A percentile compares a stretch with the other conserved stretches of the same genome.
These are phyloP conservation scores for Archivesica marissinica DNA, from an alignment of 1,140 invertebrate species.

Conservation along the genomic window DNA sequence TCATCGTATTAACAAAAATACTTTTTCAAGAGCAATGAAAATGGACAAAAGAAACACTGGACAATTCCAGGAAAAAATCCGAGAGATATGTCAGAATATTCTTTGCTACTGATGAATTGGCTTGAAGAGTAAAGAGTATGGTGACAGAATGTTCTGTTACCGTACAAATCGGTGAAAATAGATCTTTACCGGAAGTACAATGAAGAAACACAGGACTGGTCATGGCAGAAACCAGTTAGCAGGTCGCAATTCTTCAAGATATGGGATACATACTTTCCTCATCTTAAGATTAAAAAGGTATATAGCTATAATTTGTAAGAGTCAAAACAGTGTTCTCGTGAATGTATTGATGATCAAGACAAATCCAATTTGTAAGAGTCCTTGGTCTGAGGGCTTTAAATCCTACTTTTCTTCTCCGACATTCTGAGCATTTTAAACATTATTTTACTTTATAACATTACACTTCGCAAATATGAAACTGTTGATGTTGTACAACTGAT, in stretches of 20 bases:
- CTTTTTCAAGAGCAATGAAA: background rate
- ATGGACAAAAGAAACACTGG: background rate
- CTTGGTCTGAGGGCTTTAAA: too few relatives aligned
- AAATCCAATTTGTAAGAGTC: too few relatives aligned
- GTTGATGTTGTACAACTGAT: too few relatives aligned
- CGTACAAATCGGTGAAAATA: background rate
- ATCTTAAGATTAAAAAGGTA: conserved; percentile 25
- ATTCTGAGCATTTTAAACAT: too few relatives aligned
- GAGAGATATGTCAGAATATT: background rate
- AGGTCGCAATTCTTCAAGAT: conserved; percentile 9
- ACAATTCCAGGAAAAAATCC: background rate
- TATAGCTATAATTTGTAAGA: too few relatives aligned
- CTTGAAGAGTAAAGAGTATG: background rate
- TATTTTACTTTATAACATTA: too few relatives aligned
- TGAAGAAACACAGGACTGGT: background rate
- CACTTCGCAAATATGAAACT: too few relatives aligned
- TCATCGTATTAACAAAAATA: background rate
- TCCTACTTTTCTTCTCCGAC: too few relatives aligned
- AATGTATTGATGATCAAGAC: too few relatives aligned
- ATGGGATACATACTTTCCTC: background rate
- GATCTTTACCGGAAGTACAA: background rate
- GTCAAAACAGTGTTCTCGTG: too few relatives aligned
- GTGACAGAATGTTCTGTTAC: conserved; percentile 5
- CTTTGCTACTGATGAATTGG: background rate
- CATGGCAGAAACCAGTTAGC: background rate